A percentile compares a stretch with the other conserved stretches of the same genome.
phyloP scores from a whole-genome alignment of 2,888 invertebrate genomes.

The Dynastes maya region DNA sequence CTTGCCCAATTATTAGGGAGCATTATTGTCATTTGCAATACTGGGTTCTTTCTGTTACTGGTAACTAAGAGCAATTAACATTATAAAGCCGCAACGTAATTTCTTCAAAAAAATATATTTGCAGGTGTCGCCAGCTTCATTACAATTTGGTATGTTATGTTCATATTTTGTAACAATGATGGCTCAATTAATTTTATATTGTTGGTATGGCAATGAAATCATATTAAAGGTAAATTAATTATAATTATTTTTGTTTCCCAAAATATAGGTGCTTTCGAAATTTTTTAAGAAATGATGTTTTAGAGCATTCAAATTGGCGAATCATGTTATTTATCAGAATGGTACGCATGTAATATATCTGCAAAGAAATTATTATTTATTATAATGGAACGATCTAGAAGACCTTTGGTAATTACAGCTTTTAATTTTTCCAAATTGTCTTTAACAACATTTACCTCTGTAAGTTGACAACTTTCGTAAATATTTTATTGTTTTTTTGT shows the following conservation, averaged over 20 bases:
- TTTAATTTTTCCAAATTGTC: slow-evolving; percentile 60
- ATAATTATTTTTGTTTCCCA: background rate
- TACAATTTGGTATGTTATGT: slow-evolving; percentile 57
- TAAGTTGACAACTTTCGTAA: background rate
- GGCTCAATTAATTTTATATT: slow-evolving; percentile 71
- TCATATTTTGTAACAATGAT: slow-evolving; percentile 60
- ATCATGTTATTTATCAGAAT: slow-evolving; percentile 60
- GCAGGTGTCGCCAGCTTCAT: slow-evolving; percentile 48
- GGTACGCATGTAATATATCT: slow-evolving; percentile 55
- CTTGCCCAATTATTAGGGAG: slow-evolving; percentile 59
- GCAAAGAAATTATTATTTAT: slow-evolving; percentile 57
- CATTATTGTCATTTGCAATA: slow-evolving; percentile 60
- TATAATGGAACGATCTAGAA: slow-evolving; percentile 60
- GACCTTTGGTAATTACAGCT: slow-evolving; percentile 59
- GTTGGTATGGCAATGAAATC: slow-evolving; percentile 75
- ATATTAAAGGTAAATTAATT: slow-evolving; percentile 70
- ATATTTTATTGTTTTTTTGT: background rate
- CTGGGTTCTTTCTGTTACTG: slow-evolving; percentile 59
- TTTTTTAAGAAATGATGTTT: slow-evolving; percentile 8
- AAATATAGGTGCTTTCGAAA: background rate
- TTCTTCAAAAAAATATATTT: background rate
- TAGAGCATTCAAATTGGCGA: slow-evolving; percentile 57
- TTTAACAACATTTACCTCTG: slow-evolving; percentile 48
- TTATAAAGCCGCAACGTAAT: background rate
- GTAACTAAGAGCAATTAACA: slow-evolving; percentile 52